Evolutionary conservation across 1,140 invertebrate species (phyloP).

Genomic region (Watersipora subatra): DNA sequence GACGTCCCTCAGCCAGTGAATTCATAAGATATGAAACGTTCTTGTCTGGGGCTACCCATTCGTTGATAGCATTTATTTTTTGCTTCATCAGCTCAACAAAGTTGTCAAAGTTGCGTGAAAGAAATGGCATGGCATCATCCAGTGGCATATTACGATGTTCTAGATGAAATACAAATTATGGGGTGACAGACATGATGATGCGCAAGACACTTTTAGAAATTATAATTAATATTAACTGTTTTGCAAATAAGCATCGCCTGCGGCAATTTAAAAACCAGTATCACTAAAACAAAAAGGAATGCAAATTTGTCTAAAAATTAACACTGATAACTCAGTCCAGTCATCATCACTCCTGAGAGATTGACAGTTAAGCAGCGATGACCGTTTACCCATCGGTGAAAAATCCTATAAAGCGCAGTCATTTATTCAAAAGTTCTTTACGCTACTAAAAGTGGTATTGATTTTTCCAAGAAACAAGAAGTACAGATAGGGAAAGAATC

Average conservation of each 20-base stretch:
- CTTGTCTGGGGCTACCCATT: constrained; percentile 17
- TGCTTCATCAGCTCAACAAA: constrained; percentile 47
- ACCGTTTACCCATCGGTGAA: too few relatives aligned
- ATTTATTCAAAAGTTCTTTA: too few relatives aligned
- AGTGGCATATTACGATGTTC: constrained; percentile 87
- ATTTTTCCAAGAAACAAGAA: too few relatives aligned
- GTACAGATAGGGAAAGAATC: too few relatives aligned
- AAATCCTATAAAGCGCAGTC: too few relatives aligned
- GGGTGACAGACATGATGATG: neutral
- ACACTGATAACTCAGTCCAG: too few relatives aligned
- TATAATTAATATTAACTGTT: neutral
- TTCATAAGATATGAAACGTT: constrained; percentile 55
- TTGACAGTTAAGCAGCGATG: too few relatives aligned
- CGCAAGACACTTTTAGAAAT: constrained; percentile 1
- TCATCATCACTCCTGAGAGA: too few relatives aligned
- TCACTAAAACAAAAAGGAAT: too few relatives aligned
- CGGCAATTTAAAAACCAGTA: neutral
- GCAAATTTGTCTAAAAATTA: too few relatives aligned
- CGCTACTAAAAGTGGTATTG: too few relatives aligned
- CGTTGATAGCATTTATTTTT: constrained; percentile 11
- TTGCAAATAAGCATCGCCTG: neutral
- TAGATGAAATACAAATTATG: constrained; percentile 28
- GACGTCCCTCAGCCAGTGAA: constrained; percentile 61
- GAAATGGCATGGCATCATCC: constrained; percentile 69
- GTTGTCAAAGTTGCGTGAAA: constrained; percentile 62